These are phyloP conservation scores for Cyrtodaria siliqua DNA, from an alignment of 2,888 invertebrate species.

Conservation along the genomic window DNA sequence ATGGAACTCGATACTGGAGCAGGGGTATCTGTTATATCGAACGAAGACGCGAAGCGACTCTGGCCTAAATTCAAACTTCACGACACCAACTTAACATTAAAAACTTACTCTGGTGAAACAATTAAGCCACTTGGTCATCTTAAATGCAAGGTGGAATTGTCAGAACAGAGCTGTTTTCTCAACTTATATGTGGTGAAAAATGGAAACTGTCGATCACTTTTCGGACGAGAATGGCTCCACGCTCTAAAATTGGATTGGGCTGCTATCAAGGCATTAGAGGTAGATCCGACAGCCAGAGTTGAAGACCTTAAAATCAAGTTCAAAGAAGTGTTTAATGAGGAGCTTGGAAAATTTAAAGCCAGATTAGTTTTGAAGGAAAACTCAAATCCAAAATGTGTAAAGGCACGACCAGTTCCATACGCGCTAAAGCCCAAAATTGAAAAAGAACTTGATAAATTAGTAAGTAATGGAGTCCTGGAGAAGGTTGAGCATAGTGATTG, in stretches of 20 bases:
- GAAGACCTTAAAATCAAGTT: slow-evolving; percentile 20
- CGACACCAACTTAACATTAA: slow-evolving; percentile 31
- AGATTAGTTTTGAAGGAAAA: slow-evolving; percentile 18
- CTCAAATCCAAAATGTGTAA: slow-evolving; percentile 32
- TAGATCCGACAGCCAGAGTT: slow-evolving; percentile 1
- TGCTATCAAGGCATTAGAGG: slow-evolving; percentile 29
- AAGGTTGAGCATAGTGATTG: slow-evolving; percentile 52
- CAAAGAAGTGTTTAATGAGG: slow-evolving; percentile 7
- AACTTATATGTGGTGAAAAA: slow-evolving; percentile 46
- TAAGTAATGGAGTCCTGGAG: slow-evolving; percentile 26
- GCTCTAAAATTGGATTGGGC: slow-evolving; percentile 34
- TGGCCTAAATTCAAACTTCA: slow-evolving; percentile 8
- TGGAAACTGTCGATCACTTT: slow-evolving; percentile 43
- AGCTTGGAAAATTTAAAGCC: slow-evolving; percentile 22
- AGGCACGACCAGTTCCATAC: slow-evolving; percentile 46
- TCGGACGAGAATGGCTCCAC: slow-evolving; percentile 54
- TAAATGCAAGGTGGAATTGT: slow-evolving; percentile 33
- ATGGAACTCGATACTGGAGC: slow-evolving; percentile 67
- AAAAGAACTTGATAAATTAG: slow-evolving; percentile 31
- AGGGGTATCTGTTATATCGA: slow-evolving; percentile 51
- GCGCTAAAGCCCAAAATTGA: slow-evolving; percentile 45
- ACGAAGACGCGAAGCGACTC: slow-evolving; percentile 20
- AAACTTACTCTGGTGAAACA: slow-evolving; percentile 49
- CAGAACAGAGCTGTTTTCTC: slow-evolving; percentile 8
- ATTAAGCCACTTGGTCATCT: slow-evolving; percentile 22